Conservation (phyloP, 2,797 vertebrate species). For the Leucoraja ocellata region DNA sequence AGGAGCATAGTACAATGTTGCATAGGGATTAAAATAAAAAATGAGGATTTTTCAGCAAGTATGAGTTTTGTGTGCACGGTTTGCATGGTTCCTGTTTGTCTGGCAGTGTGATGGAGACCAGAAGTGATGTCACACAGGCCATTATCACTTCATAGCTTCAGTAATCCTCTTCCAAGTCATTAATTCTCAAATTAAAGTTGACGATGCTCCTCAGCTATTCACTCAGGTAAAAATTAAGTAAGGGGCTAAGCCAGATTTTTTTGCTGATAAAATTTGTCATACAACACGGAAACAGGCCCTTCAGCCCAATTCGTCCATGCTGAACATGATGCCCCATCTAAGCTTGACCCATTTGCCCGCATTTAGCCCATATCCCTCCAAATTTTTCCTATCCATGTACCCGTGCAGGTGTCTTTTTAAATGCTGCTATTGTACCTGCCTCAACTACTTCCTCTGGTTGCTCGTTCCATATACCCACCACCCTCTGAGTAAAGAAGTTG, state of each 20-base stretch:
- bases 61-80: neutral
- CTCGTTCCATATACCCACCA: no score
- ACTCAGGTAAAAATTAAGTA: conserved; percentile 13
- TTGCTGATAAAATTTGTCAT: neutral
- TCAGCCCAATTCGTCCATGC: no score
- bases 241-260: neutral
- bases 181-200: neutral
- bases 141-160: neutral
- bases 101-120: neutral
- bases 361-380: no score
- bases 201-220: neutral
- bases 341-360: no score
- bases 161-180: neutral
- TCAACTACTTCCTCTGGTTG: no score
- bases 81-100: neutral
- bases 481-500: no score
- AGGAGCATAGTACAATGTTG: neutral
- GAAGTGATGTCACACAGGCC: neutral
- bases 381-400: no score
- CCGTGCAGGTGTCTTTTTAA: no score
- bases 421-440: no score
- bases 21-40: neutral
- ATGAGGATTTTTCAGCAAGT: neutral
- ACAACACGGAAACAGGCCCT: neutral
- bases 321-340: neutral